Percentiles rank a stretch among this genome's conserved stretches.
Evolutionary conservation across 2,888 invertebrate genomes (phyloP).

Genomic region (Drosophila nigricruria): DNA sequence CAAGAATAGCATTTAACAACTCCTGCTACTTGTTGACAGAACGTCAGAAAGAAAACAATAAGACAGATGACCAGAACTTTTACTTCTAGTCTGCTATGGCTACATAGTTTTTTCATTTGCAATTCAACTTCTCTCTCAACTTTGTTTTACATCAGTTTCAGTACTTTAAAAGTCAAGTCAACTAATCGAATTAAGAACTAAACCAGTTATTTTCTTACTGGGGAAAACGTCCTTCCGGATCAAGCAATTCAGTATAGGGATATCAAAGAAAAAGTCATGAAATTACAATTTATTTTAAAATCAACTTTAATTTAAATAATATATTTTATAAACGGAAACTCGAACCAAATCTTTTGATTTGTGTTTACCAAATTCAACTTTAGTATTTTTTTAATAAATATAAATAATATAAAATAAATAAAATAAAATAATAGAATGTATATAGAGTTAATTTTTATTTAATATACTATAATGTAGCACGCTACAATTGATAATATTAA

Average conservation of each 20-base stretch:
- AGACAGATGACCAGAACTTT: constrained; percentile 21
- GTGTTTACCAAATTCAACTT: neutral
- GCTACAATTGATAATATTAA: neutral
- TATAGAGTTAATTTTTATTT: no score
- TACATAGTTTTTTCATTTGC: constrained; percentile 6
- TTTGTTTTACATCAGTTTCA: constrained; percentile 1
- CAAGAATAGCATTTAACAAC: constrained; percentile 16
- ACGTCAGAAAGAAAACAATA: constrained; percentile 57
- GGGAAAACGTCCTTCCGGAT: neutral
- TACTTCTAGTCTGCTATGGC: neutral
- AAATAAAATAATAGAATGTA: no score
- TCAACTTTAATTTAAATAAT: neutral
- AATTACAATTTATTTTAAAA: neutral
- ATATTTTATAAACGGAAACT: no score
- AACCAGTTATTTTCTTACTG: neutral
- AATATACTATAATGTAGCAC: neutral
- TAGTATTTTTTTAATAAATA: neutral
- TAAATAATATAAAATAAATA: no score
- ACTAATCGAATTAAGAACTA: neutral
- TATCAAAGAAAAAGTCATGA: neutral
- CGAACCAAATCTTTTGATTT: neutral
- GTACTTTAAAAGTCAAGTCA: neutral
- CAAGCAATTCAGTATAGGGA: neutral
- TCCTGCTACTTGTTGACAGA: constrained; percentile 47
- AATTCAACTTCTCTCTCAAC: neutral